These are phyloP conservation scores for Meliscaeva auricollis DNA, from an alignment of 2,888 invertebrate genomes.

Conservation along the genomic window DNA sequence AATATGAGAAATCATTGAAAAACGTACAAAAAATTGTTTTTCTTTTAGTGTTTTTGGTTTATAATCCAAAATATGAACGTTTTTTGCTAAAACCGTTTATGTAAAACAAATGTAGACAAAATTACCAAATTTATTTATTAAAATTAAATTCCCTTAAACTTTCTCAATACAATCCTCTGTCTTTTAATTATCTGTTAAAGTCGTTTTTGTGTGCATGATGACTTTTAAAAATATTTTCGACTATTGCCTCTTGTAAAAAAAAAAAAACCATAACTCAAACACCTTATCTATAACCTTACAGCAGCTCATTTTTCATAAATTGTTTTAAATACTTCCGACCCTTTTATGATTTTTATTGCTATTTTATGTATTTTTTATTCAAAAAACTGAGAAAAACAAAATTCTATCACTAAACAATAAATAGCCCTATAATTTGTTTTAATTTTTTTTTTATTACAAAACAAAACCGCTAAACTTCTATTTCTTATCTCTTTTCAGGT, in stretches of 20 bases:
- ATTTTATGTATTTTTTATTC: conserved; percentile 20
- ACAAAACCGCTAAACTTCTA: conserved; percentile 36
- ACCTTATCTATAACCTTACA: neutral
- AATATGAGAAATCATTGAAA: too few species aligned
- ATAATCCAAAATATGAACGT: too few species aligned
- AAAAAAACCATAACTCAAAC: conserved; percentile 16
- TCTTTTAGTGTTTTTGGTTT: too few species aligned
- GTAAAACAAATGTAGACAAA: too few species aligned
- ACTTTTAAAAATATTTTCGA: too few species aligned
- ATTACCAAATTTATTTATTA: too few species aligned
- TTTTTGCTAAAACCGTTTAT: too few species aligned
- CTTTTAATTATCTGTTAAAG: too few species aligned
- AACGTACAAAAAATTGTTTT: too few species aligned
- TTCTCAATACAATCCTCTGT: too few species aligned
- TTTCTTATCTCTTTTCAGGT: conserved; percentile 68
- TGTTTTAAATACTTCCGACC: conserved; percentile 43
- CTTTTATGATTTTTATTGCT: conserved; percentile 38
- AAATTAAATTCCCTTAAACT: too few species aligned
- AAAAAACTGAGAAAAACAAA: neutral
- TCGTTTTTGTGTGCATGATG: too few species aligned
- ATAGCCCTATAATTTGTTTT: conserved; percentile 53
- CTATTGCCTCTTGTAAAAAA: neutral
- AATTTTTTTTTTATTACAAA: conserved; percentile 55
- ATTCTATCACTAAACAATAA: conserved; percentile 20
- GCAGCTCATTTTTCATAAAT: neutral